Conservation (phyloP, 2,113 vertebrate genomes). For the Herpailurus yagouaroundi region DNA sequence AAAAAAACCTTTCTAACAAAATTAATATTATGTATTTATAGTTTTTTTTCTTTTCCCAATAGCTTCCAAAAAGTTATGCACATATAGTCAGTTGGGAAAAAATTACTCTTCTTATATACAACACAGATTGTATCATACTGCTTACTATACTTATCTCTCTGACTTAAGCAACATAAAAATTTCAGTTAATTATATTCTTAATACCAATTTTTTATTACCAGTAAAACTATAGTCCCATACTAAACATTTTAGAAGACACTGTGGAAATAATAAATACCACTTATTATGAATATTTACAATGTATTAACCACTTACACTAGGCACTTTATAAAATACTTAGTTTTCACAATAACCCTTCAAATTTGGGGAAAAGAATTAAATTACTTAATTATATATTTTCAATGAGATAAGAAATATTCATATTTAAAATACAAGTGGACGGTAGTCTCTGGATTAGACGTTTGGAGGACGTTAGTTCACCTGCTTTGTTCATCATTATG, state of each 20-base stretch:
- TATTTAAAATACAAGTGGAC: slow-evolving; percentile 30
- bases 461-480: background rate
- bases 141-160: background rate
- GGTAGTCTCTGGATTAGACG: background rate
- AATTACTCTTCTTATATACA: background rate
- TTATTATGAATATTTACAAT: slow-evolving; percentile 41
- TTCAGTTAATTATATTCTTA: slow-evolving; percentile 35
- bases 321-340: background rate
- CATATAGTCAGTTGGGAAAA: background rate
- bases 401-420: background rate
- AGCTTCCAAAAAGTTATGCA: slow-evolving; percentile 12
- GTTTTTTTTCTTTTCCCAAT: slow-evolving; percentile 37
- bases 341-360: slow-evolving; percentile 1
- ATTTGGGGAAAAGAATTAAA: slow-evolving; percentile 14
- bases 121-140: slow-evolving; percentile 3
- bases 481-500: background rate
- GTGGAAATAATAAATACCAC: slow-evolving; percentile 8
- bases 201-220: background rate
- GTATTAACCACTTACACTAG: background rate
- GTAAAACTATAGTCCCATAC: background rate
- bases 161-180: slow-evolving; percentile 12
- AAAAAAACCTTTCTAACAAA: slow-evolving; percentile 11
- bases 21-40: slow-evolving; percentile 14
- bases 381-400: background rate
- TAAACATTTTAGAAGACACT: background rate